Base-by-base conservation (phyloP, 2,797 vertebrate species). In the Enteromius trimaculatus region DNA sequence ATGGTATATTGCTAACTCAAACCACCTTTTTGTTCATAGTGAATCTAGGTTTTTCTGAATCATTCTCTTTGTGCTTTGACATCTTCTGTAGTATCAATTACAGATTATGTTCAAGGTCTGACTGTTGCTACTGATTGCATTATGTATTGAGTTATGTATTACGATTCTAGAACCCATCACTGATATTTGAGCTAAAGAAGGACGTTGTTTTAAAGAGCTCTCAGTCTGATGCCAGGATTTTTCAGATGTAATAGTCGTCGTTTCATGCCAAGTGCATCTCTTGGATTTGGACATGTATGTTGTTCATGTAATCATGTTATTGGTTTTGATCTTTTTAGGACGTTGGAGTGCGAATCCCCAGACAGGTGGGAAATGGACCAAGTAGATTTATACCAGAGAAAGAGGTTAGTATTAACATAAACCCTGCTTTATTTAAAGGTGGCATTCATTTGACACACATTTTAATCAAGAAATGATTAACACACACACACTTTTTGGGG, bases 371-470 rank as follows among this genome's bases (percentile, higher is more conserved):
- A 91, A 97, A 97, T 88, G 98, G 98, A 95, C 98, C 98, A 93
- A 99, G 98, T 93, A 96, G 96, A 97, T 99, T 98, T 92, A 99
- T 99, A 95, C 97, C 97, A 21, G 97, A 99, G 93, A 97, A 98
- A 94, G 97, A 99, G 97, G 98, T 98, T 87, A 0, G 88, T 66
- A 23, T 3, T 34, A 17, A 53, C n/a, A 58, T 37, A 23, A 9
- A 26, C 23, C 13, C 16, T 26, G n/a, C 37, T 51, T 17, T 51
- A 65, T 69, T 34, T 26, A 29, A 65, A 78, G 21, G 37, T 68
- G 62, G 2, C 65, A 19, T 26, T 0, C 29, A 26, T 39, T 14
- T 26, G 13, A 6, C 10, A 16, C 6, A 3, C 53, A 26, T 75
- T 75, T 31, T 44, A 47, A 42, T 66, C 49, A 14, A n/a, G 14